Evolutionary conservation across 2,888 invertebrate species (phyloP).

Genomic region (Leistus spinibarbis): DNA sequence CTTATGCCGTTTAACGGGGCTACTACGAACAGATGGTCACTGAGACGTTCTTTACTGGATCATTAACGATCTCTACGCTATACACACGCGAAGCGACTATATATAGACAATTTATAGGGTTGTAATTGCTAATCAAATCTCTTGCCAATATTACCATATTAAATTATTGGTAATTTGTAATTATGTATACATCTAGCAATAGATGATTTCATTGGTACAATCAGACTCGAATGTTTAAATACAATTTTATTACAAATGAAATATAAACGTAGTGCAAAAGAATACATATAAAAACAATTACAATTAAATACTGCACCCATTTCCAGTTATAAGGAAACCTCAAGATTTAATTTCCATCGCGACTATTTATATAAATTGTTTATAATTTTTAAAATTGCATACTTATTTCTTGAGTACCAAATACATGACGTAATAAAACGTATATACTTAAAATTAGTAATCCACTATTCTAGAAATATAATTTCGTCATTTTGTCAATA

Average conservation of each 20-base stretch:
- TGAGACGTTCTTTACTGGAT: background rate
- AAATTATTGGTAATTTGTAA: too few relatives aligned
- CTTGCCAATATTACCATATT: too few relatives aligned
- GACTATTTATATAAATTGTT: background rate
- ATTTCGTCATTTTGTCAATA: conserved; percentile 11
- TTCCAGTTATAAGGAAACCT: background rate
- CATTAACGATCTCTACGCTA: too few relatives aligned
- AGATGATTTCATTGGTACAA: too few relatives aligned
- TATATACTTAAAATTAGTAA: background rate
- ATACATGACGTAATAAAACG: background rate
- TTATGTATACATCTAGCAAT: too few relatives aligned
- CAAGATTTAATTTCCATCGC: background rate
- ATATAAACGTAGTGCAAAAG: background rate
- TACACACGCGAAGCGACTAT: background rate
- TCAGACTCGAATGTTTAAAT: too few relatives aligned
- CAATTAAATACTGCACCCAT: background rate
- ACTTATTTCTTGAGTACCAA: background rate
- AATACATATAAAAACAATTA: background rate
- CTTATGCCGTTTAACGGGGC: background rate
- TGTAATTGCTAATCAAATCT: too few relatives aligned
- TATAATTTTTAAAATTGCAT: background rate
- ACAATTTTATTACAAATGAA: too few relatives aligned
- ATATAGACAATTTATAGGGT: background rate
- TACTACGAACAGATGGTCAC: background rate
- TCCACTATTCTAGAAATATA: background rate